These are phyloP conservation scores for Temnothorax ravouxi DNA, from an alignment of 2,888 invertebrate species.

Conservation along the genomic window DNA sequence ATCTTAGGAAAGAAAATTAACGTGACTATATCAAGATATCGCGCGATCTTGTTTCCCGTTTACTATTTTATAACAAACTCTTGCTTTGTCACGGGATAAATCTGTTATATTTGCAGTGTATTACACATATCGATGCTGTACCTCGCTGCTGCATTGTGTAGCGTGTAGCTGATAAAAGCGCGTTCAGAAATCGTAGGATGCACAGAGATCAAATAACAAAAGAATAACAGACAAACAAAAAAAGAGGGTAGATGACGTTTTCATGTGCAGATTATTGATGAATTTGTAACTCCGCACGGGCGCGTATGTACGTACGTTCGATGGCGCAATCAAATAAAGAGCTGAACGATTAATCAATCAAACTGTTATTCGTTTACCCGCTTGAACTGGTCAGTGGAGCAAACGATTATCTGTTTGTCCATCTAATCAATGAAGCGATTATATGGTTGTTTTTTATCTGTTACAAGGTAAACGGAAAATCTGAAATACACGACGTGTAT, in stretches of 20 bases:
- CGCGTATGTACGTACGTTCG: constrained; percentile 24
- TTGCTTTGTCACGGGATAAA: constrained; percentile 7
- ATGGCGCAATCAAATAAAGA: constrained; percentile 58
- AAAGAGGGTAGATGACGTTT: constrained; percentile 47
- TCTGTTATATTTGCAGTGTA: constrained; percentile 1
- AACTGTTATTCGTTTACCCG: constrained; percentile 56
- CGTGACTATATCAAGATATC: neutral
- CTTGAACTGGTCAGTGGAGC: constrained; percentile 54
- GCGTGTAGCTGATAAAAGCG: constrained; percentile 17
- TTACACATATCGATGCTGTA: neutral
- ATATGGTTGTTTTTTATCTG: constrained; percentile 27
- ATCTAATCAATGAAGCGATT: constrained; percentile 58
- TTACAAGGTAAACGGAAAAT: constrained; percentile 17
- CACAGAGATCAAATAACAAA: constrained; percentile 47
- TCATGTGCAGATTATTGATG: constrained; percentile 54
- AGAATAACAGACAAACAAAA: constrained; percentile 45
- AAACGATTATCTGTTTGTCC: constrained; percentile 56
- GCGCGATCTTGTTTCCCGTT: neutral
- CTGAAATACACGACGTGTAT: neutral
- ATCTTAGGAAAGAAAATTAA: neutral
- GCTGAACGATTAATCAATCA: constrained; percentile 55
- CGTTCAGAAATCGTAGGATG: constrained; percentile 23
- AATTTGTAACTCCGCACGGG: constrained; percentile 43
- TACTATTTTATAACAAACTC: neutral
- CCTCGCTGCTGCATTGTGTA: neutral